Base-by-base conservation (phyloP, 2,113 vertebrate species). In the Opisthocomus hoazin region DNA sequence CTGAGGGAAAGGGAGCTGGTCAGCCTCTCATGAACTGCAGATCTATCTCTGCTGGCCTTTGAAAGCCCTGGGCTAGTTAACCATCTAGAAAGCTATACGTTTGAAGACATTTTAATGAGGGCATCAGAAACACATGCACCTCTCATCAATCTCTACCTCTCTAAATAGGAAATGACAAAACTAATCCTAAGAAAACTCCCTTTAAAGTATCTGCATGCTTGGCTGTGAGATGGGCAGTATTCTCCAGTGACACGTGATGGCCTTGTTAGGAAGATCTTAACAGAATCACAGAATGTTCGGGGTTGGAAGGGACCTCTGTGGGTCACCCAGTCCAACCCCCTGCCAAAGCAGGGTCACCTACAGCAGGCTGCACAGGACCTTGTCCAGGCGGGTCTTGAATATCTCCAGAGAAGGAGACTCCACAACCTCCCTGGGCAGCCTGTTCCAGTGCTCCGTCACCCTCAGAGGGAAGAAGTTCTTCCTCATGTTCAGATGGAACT, bases 11-110 rank as follows among this genome's bases (percentile, higher is more conserved):
- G 30, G 45, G 26, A 91, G 73, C 17, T 50, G 60, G 51, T 84
- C n/a, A 53, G 2, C 24, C 30, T 68, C 0, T 0, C 6, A 34
- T 9, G 56, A 53, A 34, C 36, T 68, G 46, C n/a, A 27, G 18
- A 75, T 51, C 29, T 66, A 75, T 51, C 29, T 66, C 24, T 84
- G 32, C 29, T 27, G 39, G 57, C 29, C 24, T 87, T n/a, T 45
- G 19, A 53, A 56, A 75, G 34, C 9, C 12, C 30, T 66, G 15
- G 23, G 21, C 21, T 30, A 68, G 53, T 22, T 37, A 60, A 18
- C 15, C 29, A 56, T 3, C 36, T 54, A 60, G 61, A 69, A 87
- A 73, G 15, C 11, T 41, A 8, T 5, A 41, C 3, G 9, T 48
- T 15, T 29, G n/a, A 58, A 56, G 36, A 18, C 4, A 39, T 53